Percentiles rank a stretch among this genome's conserved stretches.
These are phyloP conservation scores for Sclerodermus sp. DNA, from an alignment of 2,888 invertebrate species.

Conservation along the genomic window DNA sequence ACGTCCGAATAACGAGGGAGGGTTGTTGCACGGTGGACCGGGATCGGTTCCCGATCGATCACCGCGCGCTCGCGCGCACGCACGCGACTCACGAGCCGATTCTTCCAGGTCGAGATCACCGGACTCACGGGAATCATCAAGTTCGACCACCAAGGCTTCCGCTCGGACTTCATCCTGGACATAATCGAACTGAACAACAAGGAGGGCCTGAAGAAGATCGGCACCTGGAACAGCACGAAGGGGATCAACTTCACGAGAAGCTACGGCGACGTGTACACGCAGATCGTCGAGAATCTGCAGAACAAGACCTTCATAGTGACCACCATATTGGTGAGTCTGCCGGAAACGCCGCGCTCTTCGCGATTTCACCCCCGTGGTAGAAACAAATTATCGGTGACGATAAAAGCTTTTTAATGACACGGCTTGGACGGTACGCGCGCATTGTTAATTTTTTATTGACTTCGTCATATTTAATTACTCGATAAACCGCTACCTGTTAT, in stretches of 20 bases:
- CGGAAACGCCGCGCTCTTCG: background rate
- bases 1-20: too few relatives aligned
- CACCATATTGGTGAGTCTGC: slow-evolving; percentile 79
- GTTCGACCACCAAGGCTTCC: slow-evolving; percentile 91
- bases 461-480: too few relatives aligned
- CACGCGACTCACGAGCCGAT: too few relatives aligned
- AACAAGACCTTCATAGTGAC: slow-evolving; percentile 91
- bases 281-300: slow-evolving; percentile 86
- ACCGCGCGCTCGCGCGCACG: too few relatives aligned
- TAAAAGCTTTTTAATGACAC: too few relatives aligned
- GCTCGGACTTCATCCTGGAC: slow-evolving; percentile 88
- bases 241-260: slow-evolving; percentile 87
- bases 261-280: slow-evolving; percentile 81
- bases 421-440: too few relatives aligned
- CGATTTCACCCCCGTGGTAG: background rate
- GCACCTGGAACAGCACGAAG: slow-evolving; percentile 85
- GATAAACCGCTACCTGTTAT: too few relatives aligned
- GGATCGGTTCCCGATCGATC: too few relatives aligned
- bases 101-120: slow-evolving; percentile 82
- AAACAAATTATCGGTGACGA: too few relatives aligned
- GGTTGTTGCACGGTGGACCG: too few relatives aligned
- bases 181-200: slow-evolving; percentile 83
- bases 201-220: slow-evolving; percentile 81
- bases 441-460: too few relatives aligned
- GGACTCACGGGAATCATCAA: slow-evolving; percentile 92